Conservation (phyloP, 2,113 vertebrate species). For the Bettongia penicillata region DNA sequence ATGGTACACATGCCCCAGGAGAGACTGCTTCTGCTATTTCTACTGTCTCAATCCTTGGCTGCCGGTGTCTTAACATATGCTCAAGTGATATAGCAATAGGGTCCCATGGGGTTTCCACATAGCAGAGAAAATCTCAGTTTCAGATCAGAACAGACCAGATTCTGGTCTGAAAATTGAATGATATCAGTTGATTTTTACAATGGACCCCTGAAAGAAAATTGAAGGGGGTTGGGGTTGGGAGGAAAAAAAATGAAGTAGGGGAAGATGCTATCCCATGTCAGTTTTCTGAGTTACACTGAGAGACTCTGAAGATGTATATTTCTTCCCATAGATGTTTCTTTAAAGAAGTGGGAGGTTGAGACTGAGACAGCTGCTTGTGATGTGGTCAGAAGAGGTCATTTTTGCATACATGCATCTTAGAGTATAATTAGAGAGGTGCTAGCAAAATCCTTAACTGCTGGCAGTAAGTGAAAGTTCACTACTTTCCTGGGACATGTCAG, state of each 20-base stretch:
- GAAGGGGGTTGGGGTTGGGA: neutral
- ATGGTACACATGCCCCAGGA: conserved; percentile 52
- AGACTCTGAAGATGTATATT: conserved; percentile 31
- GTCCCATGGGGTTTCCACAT: conserved; percentile 55
- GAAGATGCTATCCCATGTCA: conserved; percentile 47
- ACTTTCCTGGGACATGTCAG: neutral
- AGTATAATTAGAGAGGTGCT: conserved; percentile 19
- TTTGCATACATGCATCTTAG: neutral
- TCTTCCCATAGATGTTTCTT: conserved; percentile 39
- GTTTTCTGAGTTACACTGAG: conserved; percentile 36
- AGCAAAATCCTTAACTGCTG: neutral
- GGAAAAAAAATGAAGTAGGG: conserved; percentile 27
- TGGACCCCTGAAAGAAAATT: conserved; percentile 56
- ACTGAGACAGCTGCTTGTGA: conserved; percentile 20
- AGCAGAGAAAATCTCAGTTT: conserved; percentile 55
- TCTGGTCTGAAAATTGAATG: conserved; percentile 64
- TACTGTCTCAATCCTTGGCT: conserved; percentile 59
- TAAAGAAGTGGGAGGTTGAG: conserved; percentile 16
- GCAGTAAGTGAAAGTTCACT: neutral
- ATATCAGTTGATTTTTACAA: conserved; percentile 69
- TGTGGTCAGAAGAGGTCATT: neutral
- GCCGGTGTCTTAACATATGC: conserved; percentile 48
- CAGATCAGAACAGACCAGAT: conserved; percentile 73
- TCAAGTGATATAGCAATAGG: conserved; percentile 50
- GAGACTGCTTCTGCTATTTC: conserved; percentile 53